phyloP scores from a whole-genome alignment of 2,797 vertebrate species.

The Peromyscus nudipes region DNA sequence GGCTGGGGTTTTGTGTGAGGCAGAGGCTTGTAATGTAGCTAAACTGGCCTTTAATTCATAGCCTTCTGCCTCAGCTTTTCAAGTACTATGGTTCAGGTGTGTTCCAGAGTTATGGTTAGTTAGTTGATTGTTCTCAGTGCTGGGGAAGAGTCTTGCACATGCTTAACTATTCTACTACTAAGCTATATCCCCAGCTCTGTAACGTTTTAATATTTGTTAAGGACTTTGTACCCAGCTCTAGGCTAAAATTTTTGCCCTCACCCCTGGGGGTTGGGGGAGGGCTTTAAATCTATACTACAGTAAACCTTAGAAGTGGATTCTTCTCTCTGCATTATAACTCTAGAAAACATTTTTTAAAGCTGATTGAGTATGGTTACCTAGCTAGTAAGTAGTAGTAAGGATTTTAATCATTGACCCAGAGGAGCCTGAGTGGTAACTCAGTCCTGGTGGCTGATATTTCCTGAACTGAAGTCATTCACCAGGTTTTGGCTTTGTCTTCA shows the following conservation, averaged over 20 bases:
- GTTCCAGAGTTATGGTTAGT: not conserved
- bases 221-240: not conserved
- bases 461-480: not conserved
- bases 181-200: not conserved
- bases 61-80: not conserved
- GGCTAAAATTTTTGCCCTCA: slow-evolving; percentile 4
- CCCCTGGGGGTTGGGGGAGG: not conserved
- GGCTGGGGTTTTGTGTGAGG: not conserved
- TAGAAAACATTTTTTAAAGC: not conserved
- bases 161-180: not conserved
- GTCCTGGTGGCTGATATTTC: not conserved
- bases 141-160: not conserved
- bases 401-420: not conserved
- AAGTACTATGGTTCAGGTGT: not conserved
- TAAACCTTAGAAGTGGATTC: not conserved
- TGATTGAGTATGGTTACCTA: not conserved
- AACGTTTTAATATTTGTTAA: not conserved
- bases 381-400: not conserved
- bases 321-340: not conserved
- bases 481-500: slow-evolving; percentile 39
- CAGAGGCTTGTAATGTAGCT: not conserved
- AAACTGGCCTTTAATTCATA: not conserved
- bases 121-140: not conserved
- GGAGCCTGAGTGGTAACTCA: not conserved
- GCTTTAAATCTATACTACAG: not conserved